phyloP scores from a whole-genome alignment of 30 jellyfish, hydroid and myxozoan species.

The Turritopsis dohrnii region DNA sequence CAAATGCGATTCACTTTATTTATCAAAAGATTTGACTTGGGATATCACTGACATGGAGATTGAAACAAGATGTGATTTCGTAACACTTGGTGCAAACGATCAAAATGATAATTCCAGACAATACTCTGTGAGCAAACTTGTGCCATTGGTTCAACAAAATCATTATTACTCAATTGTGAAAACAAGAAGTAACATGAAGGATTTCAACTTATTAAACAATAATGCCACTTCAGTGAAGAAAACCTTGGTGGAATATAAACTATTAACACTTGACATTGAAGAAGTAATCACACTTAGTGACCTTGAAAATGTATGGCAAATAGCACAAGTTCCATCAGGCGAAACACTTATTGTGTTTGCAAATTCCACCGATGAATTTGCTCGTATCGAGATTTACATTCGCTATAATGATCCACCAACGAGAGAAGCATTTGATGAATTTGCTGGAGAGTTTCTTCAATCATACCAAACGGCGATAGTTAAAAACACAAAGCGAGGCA shows the following conservation, averaged over 20 bases:
- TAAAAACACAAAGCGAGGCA: slow-evolving; percentile 24
- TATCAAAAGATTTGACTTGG: slow-evolving; percentile 32
- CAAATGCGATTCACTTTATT: slow-evolving; percentile 32
- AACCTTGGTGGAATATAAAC: neutral
- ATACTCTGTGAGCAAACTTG: neutral
- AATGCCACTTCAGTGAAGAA: slow-evolving; percentile 5
- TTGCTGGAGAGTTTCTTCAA: neutral
- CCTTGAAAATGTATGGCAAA: neutral
- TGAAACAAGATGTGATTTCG: slow-evolving; percentile 10
- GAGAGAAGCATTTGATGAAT: slow-evolving; percentile 13
- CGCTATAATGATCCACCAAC: slow-evolving; percentile 19
- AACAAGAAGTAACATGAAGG: slow-evolving; percentile 29
- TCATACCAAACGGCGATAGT: slow-evolving; percentile 22
- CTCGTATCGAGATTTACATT: slow-evolving; percentile 8
- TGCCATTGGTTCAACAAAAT: slow-evolving; percentile 20
- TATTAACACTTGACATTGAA: neutral
- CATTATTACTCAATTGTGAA: slow-evolving; percentile 24
- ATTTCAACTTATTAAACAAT: slow-evolving; percentile 16
- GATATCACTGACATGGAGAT: slow-evolving; percentile 24
- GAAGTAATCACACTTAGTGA: neutral
- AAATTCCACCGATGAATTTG: neutral
- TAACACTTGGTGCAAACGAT: slow-evolving; percentile 2
- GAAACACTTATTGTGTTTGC: slow-evolving; percentile 13
- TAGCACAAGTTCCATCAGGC: slow-evolving; percentile 32
- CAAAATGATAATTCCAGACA: neutral